phyloP scores from a whole-genome alignment of 2,113 vertebrate species.

The Platichthys stellatus region DNA sequence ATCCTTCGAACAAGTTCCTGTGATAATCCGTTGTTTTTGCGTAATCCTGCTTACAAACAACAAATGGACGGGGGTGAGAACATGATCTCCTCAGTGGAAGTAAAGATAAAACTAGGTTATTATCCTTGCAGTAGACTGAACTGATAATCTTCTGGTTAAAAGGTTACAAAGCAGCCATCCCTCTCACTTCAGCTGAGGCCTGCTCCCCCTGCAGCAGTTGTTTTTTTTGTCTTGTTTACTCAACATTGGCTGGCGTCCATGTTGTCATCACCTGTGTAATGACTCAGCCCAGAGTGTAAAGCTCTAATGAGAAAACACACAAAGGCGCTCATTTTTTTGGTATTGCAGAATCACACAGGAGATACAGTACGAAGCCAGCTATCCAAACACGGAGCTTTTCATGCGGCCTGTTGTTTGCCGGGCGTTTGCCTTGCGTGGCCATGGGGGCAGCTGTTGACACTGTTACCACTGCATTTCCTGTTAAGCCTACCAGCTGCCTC shows the following conservation, averaged over 20 bases:
- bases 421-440: slow-evolving; percentile 79
- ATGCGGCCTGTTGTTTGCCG: slow-evolving; percentile 79
- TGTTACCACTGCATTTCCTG: slow-evolving; percentile 85
- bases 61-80: no score
- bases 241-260: slow-evolving; percentile 75
- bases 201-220: slow-evolving; percentile 70
- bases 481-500: slow-evolving; percentile 88
- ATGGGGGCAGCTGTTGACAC: slow-evolving; percentile 86
- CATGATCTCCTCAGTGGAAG: no score
- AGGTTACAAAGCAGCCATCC: slow-evolving; percentile 31
- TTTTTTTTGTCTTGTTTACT: slow-evolving; percentile 80
- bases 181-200: slow-evolving; percentile 32
- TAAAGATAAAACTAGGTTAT: not conserved
- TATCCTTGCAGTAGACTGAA: slow-evolving; percentile 13
- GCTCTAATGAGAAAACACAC: slow-evolving; percentile 81
- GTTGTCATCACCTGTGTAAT: slow-evolving; percentile 88
- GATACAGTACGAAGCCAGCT: slow-evolving; percentile 74
- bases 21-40: no score
- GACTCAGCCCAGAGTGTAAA: slow-evolving; percentile 81
- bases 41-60: no score
- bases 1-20: no score
- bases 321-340: slow-evolving; percentile 67
- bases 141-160: slow-evolving; percentile 45
- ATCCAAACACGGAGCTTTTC: slow-evolving; percentile 83
- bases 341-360: slow-evolving; percentile 47